phyloP scores from a whole-genome alignment of 2,797 vertebrate genomes.

The Limosa lapponica region DNA sequence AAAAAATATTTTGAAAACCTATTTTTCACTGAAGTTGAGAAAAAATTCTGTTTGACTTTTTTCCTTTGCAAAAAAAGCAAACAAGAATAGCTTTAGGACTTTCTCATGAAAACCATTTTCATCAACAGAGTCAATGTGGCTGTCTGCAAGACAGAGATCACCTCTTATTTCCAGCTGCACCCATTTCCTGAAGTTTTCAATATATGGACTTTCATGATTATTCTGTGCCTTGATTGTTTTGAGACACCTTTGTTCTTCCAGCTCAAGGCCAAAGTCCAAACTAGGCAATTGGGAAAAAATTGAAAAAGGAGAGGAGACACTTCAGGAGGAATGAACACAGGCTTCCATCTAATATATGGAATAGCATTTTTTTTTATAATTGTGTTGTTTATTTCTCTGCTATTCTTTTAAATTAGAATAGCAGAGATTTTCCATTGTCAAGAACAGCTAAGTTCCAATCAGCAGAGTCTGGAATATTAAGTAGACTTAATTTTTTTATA shows the following conservation, averaged over 20 bases:
- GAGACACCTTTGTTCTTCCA: background rate
- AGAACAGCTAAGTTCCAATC: constrained; percentile 43
- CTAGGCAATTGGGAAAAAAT: background rate
- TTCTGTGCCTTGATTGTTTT: background rate
- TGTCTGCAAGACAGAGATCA: background rate
- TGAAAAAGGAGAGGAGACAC: background rate
- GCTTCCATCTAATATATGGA: background rate
- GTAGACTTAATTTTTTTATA: constrained; percentile 42
- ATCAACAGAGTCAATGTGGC: background rate
- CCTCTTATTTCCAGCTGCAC: background rate
- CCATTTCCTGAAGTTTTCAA: background rate
- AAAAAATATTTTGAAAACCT: background rate
- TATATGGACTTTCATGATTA: background rate
- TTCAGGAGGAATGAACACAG: background rate
- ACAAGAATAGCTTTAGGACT: background rate
- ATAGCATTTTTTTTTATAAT: background rate
- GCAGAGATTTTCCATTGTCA: constrained; percentile 56
- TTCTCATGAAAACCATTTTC: background rate
- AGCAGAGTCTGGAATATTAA: constrained; percentile 49
- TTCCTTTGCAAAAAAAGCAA: background rate
- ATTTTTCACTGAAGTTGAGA: background rate
- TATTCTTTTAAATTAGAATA: constrained; percentile 49
- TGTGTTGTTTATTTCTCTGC: constrained; percentile 41
- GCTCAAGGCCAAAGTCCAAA: background rate
- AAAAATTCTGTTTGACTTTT: background rate